Conservation (phyloP, 2,888 invertebrate species). For the Ectemnius continuus region DNA sequence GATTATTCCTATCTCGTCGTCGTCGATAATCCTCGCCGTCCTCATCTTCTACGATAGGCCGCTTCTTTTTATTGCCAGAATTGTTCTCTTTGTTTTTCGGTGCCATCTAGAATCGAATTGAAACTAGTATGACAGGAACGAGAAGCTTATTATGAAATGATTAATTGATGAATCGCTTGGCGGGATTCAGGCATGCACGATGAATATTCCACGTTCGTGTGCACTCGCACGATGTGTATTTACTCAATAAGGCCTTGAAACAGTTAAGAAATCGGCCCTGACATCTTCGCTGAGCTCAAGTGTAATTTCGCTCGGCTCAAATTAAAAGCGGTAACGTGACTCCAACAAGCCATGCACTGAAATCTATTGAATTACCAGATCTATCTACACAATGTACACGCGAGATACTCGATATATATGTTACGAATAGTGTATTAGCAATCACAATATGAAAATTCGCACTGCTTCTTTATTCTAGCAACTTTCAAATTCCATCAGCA, state of each 20-base stretch:
- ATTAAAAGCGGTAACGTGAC: slow-evolving; percentile 19
- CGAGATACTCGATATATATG: too few species aligned
- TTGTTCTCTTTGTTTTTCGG: slow-evolving; percentile 74
- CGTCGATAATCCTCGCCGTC: slow-evolving; percentile 87
- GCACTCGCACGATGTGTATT: slow-evolving; percentile 54
- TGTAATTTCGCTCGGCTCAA: slow-evolving; percentile 26
- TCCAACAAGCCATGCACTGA: too few species aligned
- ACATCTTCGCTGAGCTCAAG: slow-evolving; percentile 52
- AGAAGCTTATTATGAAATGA: not conserved
- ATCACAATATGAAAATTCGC: too few species aligned
- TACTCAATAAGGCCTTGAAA: slow-evolving; percentile 61
- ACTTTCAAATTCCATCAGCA: too few species aligned
- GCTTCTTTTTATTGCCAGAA: slow-evolving; percentile 64
- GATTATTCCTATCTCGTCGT: slow-evolving; percentile 88
- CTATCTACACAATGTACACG: too few species aligned
- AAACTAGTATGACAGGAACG: not conserved
- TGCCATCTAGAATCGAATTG: slow-evolving; percentile 69
- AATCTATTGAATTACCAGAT: too few species aligned
- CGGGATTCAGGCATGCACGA: slow-evolving; percentile 11
- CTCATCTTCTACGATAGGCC: slow-evolving; percentile 80
- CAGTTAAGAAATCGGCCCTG: slow-evolving; percentile 63
- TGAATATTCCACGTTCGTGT: slow-evolving; percentile 18
- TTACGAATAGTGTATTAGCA: too few species aligned
- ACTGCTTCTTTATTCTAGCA: too few species aligned
- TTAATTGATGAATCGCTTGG: slow-evolving; percentile 9